Base-by-base conservation (phyloP, 2,797 vertebrate species). In the Galaxias olidus region DNA sequence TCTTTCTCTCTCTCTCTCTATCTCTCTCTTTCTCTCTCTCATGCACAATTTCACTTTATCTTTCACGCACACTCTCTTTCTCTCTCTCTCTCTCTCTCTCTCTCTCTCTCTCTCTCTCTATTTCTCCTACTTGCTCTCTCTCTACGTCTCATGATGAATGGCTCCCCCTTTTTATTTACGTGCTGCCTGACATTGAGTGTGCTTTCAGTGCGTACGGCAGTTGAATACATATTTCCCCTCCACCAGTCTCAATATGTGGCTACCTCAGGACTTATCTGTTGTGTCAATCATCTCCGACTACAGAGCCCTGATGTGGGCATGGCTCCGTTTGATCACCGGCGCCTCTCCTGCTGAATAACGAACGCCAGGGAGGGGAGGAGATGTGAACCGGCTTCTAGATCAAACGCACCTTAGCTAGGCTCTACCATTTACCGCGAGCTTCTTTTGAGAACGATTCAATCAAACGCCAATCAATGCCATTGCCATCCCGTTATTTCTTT, bases 61-160 rank as follows among this genome's bases (percentile, higher is more conserved):
- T 47, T 12, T 30, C 58, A 0, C n/a, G 11, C 9, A 19, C n/a
- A 8, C 7, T 52, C 15, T 10, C 9, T 52, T 10, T 52, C 11
- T 12, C 11, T 10, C 11, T 47, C 46, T 12, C 51, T 47, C 9
- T 20, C n/a, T 15, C 54, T 12, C 52, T 18, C 11, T 13, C 8
- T 13, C 17, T 56, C 52, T 56, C 54, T 56, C 13, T 56, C 54
- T 57, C 40, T 9, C 30, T 30, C 30, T 41, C 10, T 10, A 56
- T 40, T n/a, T 5, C 8, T 55, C 41, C 53, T 14, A 40, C 14
- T 13, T 41, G 30, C 10, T 76, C 71, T 69, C 71, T 65, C 69
- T 66, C 63, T 53, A 48, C 49, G 42, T 15, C 45, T 56, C 60
- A 59, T 57, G 9, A 67, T 75, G 75, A 75, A 70, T 76, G 76